Evolutionary conservation across 2,113 vertebrate species (phyloP).

Genomic region (Tachycineta bicolor): DNA sequence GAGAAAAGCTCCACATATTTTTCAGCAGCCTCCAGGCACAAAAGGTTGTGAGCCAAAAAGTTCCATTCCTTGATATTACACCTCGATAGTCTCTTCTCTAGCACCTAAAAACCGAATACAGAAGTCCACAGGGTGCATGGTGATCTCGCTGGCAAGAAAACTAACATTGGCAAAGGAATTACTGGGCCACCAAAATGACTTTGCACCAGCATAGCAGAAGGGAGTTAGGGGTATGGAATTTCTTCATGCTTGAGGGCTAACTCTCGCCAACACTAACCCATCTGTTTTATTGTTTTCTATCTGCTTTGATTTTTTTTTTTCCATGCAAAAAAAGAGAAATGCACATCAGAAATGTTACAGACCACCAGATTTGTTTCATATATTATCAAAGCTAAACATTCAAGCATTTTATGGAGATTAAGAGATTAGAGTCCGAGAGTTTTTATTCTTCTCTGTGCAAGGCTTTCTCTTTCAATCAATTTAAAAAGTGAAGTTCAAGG

Average conservation of each 20-base stretch:
- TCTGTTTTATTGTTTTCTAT: not conserved
- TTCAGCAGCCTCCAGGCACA: not conserved
- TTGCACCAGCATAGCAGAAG: not conserved
- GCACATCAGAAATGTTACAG: not conserved
- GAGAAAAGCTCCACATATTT: not conserved
- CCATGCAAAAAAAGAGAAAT: not conserved
- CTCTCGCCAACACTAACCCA: not conserved
- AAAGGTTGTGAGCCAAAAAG: not conserved
- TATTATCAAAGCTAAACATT: constrained; percentile 48
- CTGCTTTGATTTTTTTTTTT: constrained; percentile 9
- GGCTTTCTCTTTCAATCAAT: constrained; percentile 22
- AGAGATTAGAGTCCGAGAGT: constrained; percentile 24
- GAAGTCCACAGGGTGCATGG: not conserved
- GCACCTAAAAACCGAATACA: not conserved
- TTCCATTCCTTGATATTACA: not conserved
- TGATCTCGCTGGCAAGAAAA: not conserved
- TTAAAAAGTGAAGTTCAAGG: constrained; percentile 34
- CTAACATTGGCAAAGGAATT: not conserved
- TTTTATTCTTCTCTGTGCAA: constrained; percentile 5
- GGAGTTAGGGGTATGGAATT: not conserved
- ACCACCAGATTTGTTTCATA: constrained; percentile 34
- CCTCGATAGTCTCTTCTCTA: not conserved
- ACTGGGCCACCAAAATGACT: not conserved
- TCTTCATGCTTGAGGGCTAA: constrained; percentile 12
- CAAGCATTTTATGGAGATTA: constrained; percentile 48